Conservation (phyloP, 2,797 vertebrate species). For the Thunnus albacares region DNA sequence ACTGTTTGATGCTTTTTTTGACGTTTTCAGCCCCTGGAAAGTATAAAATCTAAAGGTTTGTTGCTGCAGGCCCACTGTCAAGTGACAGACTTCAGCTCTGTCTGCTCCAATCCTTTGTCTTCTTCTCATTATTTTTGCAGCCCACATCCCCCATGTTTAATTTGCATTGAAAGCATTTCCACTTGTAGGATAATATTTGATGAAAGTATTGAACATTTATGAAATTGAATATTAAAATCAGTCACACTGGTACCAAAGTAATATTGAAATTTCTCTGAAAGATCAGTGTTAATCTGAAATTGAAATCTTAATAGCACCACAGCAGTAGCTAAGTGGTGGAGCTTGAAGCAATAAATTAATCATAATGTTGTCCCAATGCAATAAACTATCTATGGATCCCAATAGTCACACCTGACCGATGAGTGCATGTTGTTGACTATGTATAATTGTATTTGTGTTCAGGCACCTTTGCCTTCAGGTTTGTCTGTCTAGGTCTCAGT, state of each 20-base stretch:
- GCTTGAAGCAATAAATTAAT: slow-evolving; percentile 21
- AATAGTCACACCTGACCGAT: slow-evolving; percentile 22
- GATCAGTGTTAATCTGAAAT: slow-evolving; percentile 44
- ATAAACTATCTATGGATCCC: slow-evolving; percentile 27
- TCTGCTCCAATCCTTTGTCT: slow-evolving; percentile 24
- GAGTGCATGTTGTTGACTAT: slow-evolving; percentile 23
- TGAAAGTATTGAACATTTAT: slow-evolving; percentile 35
- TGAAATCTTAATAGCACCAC: slow-evolving; percentile 45
- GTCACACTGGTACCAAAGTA: slow-evolving; percentile 7
- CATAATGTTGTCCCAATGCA: slow-evolving; percentile 22
- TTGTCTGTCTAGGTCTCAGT: slow-evolving; percentile 51
- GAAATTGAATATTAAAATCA: slow-evolving; percentile 9
- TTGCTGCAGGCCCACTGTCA: background rate
- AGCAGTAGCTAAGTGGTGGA: background rate
- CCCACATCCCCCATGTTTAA: slow-evolving; percentile 15
- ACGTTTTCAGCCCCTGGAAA: background rate
- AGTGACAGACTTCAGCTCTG: slow-evolving; percentile 13
- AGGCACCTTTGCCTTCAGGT: slow-evolving; percentile 51
- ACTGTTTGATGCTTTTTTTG: slow-evolving; percentile 1
- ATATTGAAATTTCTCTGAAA: slow-evolving; percentile 28
- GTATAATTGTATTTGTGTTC: slow-evolving; percentile 30
- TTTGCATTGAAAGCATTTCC: slow-evolving; percentile 45
- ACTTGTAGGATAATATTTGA: slow-evolving; percentile 39
- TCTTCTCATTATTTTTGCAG: slow-evolving; percentile 34
- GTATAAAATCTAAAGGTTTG: slow-evolving; percentile 5